These are phyloP conservation scores for Buceros bicornis DNA, from an alignment of 2,797 vertebrate genomes.

Conservation along the genomic window DNA sequence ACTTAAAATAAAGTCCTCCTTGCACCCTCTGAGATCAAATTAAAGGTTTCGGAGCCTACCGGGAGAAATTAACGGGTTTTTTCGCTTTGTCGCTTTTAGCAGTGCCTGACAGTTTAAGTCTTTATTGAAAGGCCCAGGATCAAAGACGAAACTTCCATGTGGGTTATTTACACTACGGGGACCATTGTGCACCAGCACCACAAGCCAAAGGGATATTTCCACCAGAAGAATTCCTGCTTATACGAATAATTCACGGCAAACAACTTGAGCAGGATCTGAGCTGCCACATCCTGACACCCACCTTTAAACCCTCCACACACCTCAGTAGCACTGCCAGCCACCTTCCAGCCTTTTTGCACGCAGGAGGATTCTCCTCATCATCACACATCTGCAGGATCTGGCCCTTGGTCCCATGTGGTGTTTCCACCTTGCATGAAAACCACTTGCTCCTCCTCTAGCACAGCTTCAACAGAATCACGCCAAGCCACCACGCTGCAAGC, in stretches of 20 bases:
- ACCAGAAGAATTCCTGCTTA: neutral
- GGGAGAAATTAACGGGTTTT: neutral
- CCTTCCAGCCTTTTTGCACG: neutral
- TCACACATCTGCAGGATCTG: accelerated
- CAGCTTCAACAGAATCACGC: accelerated
- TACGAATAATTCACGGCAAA: neutral
- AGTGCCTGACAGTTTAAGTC: neutral
- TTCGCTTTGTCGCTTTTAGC: neutral
- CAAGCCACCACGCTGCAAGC: accelerated
- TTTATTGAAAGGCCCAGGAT: neutral
- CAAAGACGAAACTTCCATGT: neutral
- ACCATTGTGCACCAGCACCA: neutral
- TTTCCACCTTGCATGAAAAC: accelerated
- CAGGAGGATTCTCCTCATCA: neutral
- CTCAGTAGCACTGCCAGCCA: neutral
- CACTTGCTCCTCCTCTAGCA: accelerated
- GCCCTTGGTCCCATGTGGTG: accelerated
- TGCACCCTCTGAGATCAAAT: neutral
- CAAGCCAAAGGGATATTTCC: neutral
- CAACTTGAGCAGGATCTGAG: neutral
- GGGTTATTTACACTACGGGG: neutral
- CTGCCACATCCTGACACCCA: accelerated
- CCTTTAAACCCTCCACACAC: neutral
- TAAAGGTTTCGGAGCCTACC: neutral
- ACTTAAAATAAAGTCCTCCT: neutral